Conservation (phyloP, 2,113 vertebrate genomes). For the Electrona antarctica region DNA sequence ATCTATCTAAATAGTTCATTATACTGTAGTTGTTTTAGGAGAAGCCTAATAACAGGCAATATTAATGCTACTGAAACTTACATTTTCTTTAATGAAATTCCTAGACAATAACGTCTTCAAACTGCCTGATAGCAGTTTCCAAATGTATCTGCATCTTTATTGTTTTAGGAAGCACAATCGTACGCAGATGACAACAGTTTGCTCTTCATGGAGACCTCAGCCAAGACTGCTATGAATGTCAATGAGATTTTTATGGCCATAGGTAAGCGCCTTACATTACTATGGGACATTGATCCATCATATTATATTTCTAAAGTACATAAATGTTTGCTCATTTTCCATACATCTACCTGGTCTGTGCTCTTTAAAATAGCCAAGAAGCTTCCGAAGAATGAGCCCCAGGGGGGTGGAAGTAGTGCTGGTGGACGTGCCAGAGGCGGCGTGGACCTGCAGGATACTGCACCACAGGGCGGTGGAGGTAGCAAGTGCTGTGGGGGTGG, state of each 20-base stretch:
- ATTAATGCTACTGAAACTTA: no score
- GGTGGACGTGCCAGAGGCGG: conserved; percentile 88
- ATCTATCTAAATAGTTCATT: no score
- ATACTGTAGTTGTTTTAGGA: no score
- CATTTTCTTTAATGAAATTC: no score
- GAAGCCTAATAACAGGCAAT: no score
- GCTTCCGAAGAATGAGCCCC: conserved; percentile 96
- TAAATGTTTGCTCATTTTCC: neutral
- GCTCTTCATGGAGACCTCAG: conserved; percentile 99
- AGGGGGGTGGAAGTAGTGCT: conserved; percentile 84
- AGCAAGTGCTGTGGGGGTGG: conserved; percentile 94
- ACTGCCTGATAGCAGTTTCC: neutral
- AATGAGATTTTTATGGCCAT: conserved; percentile 99
- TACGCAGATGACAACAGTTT: conserved; percentile 99
- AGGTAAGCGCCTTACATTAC: conserved; percentile 75
- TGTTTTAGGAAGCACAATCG: conserved; percentile 89
- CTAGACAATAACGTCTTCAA: no score
- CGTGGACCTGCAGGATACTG: conserved; percentile 93
- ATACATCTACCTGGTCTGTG: neutral
- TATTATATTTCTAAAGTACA: neutral
- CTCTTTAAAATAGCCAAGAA: conserved; percentile 88
- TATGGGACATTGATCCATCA: no score
- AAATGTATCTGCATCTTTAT: neutral
- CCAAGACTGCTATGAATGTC: conserved; percentile 99
- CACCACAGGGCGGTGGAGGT: conserved; percentile 84